Evolutionary conservation across 2,113 vertebrate genomes (phyloP), one percentile per base, ranked within the genome.

Genomic region (Passer montanus): DNA sequence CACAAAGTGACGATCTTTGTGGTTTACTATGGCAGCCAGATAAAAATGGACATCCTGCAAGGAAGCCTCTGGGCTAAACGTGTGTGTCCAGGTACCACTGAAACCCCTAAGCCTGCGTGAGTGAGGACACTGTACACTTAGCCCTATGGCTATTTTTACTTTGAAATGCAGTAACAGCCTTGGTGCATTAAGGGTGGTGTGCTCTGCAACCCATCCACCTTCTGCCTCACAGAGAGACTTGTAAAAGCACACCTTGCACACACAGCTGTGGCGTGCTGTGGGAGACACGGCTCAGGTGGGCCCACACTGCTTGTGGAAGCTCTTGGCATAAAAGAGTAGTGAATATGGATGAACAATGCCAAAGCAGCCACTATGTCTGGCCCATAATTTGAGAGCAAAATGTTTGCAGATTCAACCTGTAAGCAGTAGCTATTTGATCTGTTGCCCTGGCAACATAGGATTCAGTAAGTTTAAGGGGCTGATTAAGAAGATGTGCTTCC

Each of bases 1-100:
- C 97, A 97, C 68, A 96, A 75, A 95, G 95, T 82, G 92, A 96
- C 0, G 3, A 77, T 47, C 87, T 41, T 69, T 93, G 86, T 75
- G 22, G 37, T 86, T 70, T 67, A 80, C 52, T 68, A 37, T 1
- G 80, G 93, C 53, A 97, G 76, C 94, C 93, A 78, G 11, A 41
- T 78, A 35, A 59, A 84, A 96, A 82, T 3, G 37, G 74, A 68
- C 59, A 73, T 62, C 53, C 53, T 76, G 49, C 53, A 79, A 79
- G 49, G 43, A 91, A 64, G 19, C 27, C 39, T 84, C 43, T 68
- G 39, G 49, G 66, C 53, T 90, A 56, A 84, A 58, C 31, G 39
- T 63, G 22, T 68, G 23, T 46, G 84, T 93, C 35, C 58, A 84
- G 37, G 30, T 35, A 31, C 43, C 46, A 56, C 5, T 31, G 35